These are phyloP conservation scores for Dendrolimus punctatus DNA, from an alignment of 1,140 invertebrate species.

Conservation along the genomic window DNA sequence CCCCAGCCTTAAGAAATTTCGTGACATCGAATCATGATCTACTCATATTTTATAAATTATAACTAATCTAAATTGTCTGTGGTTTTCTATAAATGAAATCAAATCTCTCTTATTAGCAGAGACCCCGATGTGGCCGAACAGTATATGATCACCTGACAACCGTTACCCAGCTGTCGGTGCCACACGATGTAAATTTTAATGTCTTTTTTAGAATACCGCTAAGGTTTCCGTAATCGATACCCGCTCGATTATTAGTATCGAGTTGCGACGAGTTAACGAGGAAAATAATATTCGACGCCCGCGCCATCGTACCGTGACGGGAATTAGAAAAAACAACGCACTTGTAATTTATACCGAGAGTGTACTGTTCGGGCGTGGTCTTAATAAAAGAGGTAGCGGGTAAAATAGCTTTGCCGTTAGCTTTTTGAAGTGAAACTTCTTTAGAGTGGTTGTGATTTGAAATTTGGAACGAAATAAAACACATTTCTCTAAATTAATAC, in stretches of 20 bases:
- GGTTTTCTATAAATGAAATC: too few relatives aligned
- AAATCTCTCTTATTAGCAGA: too few relatives aligned
- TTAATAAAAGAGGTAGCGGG: too few relatives aligned
- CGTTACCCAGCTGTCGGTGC: constrained; percentile 26
- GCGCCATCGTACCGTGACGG: constrained; percentile 41
- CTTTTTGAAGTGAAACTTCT: too few relatives aligned
- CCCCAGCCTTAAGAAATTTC: too few relatives aligned
- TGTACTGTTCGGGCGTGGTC: constrained; percentile 8
- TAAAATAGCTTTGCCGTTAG: too few relatives aligned
- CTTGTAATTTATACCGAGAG: constrained; percentile 24
- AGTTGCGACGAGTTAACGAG: constrained; percentile 45
- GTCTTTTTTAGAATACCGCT: constrained; percentile 33
- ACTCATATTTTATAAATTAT: too few relatives aligned
- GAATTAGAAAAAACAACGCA: constrained; percentile 39
- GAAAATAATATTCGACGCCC: constrained; percentile 60
- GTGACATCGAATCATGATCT: too few relatives aligned
- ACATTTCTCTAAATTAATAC: too few relatives aligned
- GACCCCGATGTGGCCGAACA: neutral
- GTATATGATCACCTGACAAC: neutral
- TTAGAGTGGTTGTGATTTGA: too few relatives aligned
- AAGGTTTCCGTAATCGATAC: constrained; percentile 61
- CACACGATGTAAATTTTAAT: constrained; percentile 27
- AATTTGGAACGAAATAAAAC: too few relatives aligned
- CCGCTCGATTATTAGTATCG: constrained; percentile 52
- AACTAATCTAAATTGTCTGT: too few relatives aligned